phyloP scores from a whole-genome alignment of 2,888 invertebrate species.

The Choreutis nemorana region DNA sequence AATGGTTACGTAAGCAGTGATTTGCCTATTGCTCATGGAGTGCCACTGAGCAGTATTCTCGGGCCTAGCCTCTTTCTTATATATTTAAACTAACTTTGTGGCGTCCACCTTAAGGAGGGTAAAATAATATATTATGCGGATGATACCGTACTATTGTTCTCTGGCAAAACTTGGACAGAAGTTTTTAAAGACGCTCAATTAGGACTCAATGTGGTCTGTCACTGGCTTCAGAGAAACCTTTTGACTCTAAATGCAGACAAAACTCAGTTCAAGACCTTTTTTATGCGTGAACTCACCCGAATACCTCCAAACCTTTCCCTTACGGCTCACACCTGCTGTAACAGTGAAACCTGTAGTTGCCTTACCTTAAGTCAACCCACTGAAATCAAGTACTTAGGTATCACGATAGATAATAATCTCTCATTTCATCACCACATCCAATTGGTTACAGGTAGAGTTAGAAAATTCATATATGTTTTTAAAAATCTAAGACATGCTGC shows the following conservation, averaged over 20 bases:
- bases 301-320: neutral
- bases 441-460: neutral
- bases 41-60: slow-evolving; percentile 9
- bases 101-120: neutral
- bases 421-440: neutral
- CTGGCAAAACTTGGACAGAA: slow-evolving; percentile 6
- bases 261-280: slow-evolving; percentile 9
- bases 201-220: no score
- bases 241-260: no score
- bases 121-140: slow-evolving; percentile 5
- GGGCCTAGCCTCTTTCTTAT: slow-evolving; percentile 9
- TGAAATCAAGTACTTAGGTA: no score
- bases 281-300: slow-evolving; percentile 3
- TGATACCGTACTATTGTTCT: slow-evolving; percentile 7
- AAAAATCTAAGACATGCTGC: slow-evolving; percentile 1
- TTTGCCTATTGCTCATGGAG: slow-evolving; percentile 1
- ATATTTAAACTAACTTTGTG: slow-evolving; percentile 7
- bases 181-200: slow-evolving; percentile 5
- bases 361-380: no score
- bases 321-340: slow-evolving; percentile 5
- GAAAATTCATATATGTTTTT: slow-evolving; percentile 3
- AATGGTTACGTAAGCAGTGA: slow-evolving; percentile 3
- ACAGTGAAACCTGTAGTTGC: no score
- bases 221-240: no score
- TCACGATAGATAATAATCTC: slow-evolving; percentile 1